Conservation (phyloP, 2,113 vertebrate genomes). For the Pleuronectes platessa region DNA sequence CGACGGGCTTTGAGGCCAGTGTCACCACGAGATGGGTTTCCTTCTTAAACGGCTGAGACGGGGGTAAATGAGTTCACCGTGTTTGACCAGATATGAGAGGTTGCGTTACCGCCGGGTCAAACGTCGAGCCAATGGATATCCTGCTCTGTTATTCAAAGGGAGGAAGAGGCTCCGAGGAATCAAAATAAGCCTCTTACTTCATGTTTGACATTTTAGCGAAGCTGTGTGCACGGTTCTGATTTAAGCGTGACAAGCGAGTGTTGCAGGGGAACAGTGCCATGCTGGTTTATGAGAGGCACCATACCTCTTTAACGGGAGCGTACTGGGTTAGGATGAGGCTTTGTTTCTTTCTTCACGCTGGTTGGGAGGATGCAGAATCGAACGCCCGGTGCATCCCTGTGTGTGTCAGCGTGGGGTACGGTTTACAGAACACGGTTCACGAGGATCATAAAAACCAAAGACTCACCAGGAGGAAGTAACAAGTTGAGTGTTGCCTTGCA, state of each 20-base stretch:
- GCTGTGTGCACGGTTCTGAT: slow-evolving; percentile 33
- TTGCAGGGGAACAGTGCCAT: slow-evolving; percentile 48
- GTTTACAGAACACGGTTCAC: slow-evolving; percentile 32
- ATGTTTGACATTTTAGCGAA: slow-evolving; percentile 55
- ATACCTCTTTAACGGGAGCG: slow-evolving; percentile 39
- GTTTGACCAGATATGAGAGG: slow-evolving; percentile 32
- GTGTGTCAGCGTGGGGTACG: slow-evolving; percentile 36
- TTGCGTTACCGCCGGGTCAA: slow-evolving; percentile 53
- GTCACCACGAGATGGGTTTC: slow-evolving; percentile 48
- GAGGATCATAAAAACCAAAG: slow-evolving; percentile 38
- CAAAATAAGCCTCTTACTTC: slow-evolving; percentile 46
- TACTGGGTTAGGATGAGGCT: slow-evolving; percentile 45
- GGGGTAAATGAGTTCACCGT: slow-evolving; percentile 67
- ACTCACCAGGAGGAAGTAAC: slow-evolving; percentile 38
- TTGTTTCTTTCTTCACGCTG: slow-evolving; percentile 49
- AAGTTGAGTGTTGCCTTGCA: slow-evolving; percentile 21
- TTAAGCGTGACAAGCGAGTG: slow-evolving; percentile 56
- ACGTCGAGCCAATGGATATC: slow-evolving; percentile 31
- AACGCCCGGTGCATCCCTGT: slow-evolving; percentile 33
- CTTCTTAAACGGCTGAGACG: slow-evolving; percentile 26
- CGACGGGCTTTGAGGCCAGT: slow-evolving; percentile 43
- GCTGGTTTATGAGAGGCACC: slow-evolving; percentile 55
- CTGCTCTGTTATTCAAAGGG: slow-evolving; percentile 42
- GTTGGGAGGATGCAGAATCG: slow-evolving; percentile 32
- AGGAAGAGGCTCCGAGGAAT: slow-evolving; percentile 44